Base-by-base conservation (phyloP, 2,888 invertebrate genomes). In the Cyaniris semiargus region DNA sequence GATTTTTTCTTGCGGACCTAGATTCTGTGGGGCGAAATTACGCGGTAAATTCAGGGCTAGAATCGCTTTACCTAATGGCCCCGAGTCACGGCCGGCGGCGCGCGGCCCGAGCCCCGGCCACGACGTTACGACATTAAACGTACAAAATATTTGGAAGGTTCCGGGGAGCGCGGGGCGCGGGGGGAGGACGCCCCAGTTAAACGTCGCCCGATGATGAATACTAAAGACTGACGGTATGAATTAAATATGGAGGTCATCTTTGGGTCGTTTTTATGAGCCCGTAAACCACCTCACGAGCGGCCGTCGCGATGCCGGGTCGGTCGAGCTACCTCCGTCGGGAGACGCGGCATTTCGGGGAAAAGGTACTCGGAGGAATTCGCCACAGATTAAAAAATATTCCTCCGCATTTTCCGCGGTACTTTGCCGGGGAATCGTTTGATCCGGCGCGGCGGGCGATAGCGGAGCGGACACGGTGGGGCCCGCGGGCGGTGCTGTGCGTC, bases 161-260 rank as follows among this genome's bases (percentile, higher is more conserved):
- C 66, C 1, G 23, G 23, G 21, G 23, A 60, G 60, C 60, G 10
- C 58, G 60, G 21, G 21, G 66, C 23, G 2, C 23, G 23, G 23
- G 23, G 60, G 23, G 60, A 60, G 27, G 27, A 5, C 56, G 10
- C 21, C n/a, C 8, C 23, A 10, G 60, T 31, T 66, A 66, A 31
- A 66, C 66, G 27, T 31, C 66, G 27, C 23, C 66, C 27, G 66
- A 66, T 66, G 66, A 66, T 66, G 31, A 66, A 66, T 31, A 66
- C 66, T 31, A 18, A 66, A 66, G 15, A 31, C 13, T 15, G 60
- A 27, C 5, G 2, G 15, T 66, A 66, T 66, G 66, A 66, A 66
- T 27, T 27, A 31, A 66, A 66, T 66, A 66, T 66, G 4, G 18
- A 66, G 27, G 66, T 66, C 27, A 66, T 31, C 18, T 31, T 13